Conservation (phyloP, 1,140 invertebrate species). For the Papilio helenus region DNA sequence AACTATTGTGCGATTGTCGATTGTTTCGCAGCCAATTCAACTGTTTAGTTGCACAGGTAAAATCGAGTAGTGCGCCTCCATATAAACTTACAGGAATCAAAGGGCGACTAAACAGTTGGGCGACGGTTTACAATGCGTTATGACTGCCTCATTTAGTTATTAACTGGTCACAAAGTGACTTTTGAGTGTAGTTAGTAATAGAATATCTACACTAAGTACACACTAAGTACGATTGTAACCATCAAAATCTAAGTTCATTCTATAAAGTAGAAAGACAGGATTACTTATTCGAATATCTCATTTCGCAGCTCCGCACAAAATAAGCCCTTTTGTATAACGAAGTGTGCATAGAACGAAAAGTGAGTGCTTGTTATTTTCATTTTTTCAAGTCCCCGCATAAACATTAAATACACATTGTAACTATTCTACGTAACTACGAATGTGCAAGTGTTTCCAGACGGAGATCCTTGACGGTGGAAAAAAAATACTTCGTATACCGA, state of each 20-base stretch:
- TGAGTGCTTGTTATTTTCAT: neutral
- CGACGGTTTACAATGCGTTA: too few relatives aligned
- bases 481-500: neutral
- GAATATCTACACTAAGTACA: neutral
- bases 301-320: conserved; percentile 7
- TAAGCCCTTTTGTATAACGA: conserved; percentile 21
- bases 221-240: neutral
- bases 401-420: conserved; percentile 35
- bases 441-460: conserved; percentile 24
- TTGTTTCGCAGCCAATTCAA: too few relatives aligned
- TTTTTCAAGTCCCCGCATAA: conserved; percentile 22
- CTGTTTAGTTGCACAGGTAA: too few relatives aligned
- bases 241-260: neutral
- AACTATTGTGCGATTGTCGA: too few relatives aligned
- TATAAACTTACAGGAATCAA: too few relatives aligned
- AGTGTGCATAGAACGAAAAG: conserved; percentile 30
- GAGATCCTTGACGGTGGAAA: conserved; percentile 23
- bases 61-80: too few relatives aligned
- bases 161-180: neutral
- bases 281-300: neutral
- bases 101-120: too few relatives aligned
- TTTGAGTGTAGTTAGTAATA: neutral
- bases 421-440: conserved; percentile 32
- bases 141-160: too few relatives aligned
- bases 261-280: neutral